Base-by-base conservation (phyloP, 2,797 vertebrate genomes). In the Anguilla marmorata region DNA sequence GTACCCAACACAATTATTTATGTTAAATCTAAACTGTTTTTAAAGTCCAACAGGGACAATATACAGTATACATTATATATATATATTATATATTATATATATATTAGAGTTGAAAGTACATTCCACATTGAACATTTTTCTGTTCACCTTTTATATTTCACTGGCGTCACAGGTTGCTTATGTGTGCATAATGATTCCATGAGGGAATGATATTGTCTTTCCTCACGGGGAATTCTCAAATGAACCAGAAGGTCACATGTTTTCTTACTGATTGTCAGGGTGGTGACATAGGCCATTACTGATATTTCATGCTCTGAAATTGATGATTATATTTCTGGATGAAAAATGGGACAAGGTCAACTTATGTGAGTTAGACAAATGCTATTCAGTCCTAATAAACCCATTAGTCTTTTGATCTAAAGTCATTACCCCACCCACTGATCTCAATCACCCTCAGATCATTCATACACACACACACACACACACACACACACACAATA, bases 301-400 rank as follows among this genome's bases (percentile, higher is more conserved):
- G 74, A 41, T 41, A 76, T 76, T 76, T 76, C 74, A 76, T 76
- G 74, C 74, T 41, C 37, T 76, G 74, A 41, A 76, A 76, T 76
- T 76, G 74, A 76, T 76, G 74, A 76, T 41, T 33, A 76, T 76
- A 76, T 76, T 37, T 41, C 33, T 41, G 37, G 11, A 76, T 76
- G 74, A 76, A 76, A 76, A 41, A 76, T 41, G 33, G 33, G 16
- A 76, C 74, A 76, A 76, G 74, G 74, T 76, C 74, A 76, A 41
- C 74, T 76, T 74, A 74, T 33, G 69, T 3, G 37, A 21, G 74
- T 76, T 41, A 76, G 30, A 76, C 74, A 41, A 76, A 76, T 37
- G 74, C 74, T 76, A 21, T 76, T 76, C 74, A 76, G 14, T 16
- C 74, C 74, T 76, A 76, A 76, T 76, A 33, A 76, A 41, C 33